Evolutionary conservation across 2,888 invertebrate species (phyloP).

Genomic region (Eurytoma adleriae): DNA sequence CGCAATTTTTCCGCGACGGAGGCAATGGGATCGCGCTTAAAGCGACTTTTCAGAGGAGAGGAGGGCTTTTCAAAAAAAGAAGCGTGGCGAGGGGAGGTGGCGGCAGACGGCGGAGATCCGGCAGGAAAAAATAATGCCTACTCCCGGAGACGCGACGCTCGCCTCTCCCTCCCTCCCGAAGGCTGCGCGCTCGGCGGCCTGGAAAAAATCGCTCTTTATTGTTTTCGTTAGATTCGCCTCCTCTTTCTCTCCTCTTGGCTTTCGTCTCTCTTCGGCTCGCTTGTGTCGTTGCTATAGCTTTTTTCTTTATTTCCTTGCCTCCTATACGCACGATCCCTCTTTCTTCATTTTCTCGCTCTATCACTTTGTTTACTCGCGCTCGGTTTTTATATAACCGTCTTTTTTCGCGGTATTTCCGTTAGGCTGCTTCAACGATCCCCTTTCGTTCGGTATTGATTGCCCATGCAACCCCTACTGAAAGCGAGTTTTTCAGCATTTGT

Average conservation of each 20-base stretch:
- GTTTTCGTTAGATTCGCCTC: conserved; percentile 70
- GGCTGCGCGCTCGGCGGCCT: conserved; percentile 60
- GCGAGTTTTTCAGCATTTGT: too few species aligned
- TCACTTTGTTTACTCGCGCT: neutral
- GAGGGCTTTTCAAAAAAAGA: neutral
- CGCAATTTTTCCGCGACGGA: neutral
- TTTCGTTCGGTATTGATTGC: neutral
- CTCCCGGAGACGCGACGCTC: neutral
- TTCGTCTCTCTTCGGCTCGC: conserved; percentile 52
- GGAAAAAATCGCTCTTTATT: conserved; percentile 72
- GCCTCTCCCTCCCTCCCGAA: conserved; percentile 28
- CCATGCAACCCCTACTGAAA: neutral
- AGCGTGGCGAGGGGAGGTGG: neutral
- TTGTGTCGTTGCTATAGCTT: conserved; percentile 34
- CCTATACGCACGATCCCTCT: neutral
- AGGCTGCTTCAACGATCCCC: too few species aligned
- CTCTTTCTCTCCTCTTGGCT: conserved; percentile 59
- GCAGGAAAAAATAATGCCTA: conserved; percentile 19
- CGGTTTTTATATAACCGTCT: neutral
- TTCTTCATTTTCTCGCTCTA: neutral
- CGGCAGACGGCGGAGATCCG: neutral
- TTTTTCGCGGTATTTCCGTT: neutral
- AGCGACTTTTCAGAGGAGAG: neutral
- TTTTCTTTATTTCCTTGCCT: conserved; percentile 8
- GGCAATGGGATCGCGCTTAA: neutral